Evolutionary conservation across 2,888 invertebrate species (phyloP).

Genomic region (Lottia gigantea): DNA sequence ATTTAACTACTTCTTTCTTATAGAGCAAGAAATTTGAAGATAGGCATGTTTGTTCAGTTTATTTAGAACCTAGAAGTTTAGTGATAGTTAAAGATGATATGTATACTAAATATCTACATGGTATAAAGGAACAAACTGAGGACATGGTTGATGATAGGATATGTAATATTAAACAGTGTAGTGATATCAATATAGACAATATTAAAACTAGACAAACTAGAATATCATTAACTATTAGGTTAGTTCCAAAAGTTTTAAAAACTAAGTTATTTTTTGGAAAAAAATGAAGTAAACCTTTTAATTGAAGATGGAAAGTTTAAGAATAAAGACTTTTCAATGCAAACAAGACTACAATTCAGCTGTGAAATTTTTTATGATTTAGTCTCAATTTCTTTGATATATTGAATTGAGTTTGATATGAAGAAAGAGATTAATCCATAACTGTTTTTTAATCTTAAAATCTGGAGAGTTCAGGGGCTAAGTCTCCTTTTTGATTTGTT

Average conservation of each 20-base stretch:
- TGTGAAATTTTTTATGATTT: too few species aligned
- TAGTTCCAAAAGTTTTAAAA: conserved; percentile 81
- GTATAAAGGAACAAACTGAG: conserved; percentile 79
- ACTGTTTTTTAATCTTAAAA: too few species aligned
- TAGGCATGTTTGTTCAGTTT: conserved; percentile 75
- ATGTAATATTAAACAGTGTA: conserved; percentile 74
- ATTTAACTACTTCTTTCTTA: not conserved
- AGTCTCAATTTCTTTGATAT: too few species aligned
- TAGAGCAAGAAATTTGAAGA: conserved; percentile 51
- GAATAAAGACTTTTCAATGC: too few species aligned
- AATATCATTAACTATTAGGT: conserved; percentile 90
- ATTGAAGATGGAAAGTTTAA: too few species aligned
- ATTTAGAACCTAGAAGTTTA: conserved; percentile 89
- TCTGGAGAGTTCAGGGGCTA: too few species aligned
- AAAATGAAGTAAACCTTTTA: conserved; percentile 33
- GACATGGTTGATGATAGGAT: conserved; percentile 74
- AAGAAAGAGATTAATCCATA: too few species aligned
- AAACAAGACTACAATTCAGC: too few species aligned
- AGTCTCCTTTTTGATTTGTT: too few species aligned
- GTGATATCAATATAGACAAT: conserved; percentile 73
- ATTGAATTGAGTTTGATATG: too few species aligned
- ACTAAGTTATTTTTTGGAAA: conserved; percentile 58
- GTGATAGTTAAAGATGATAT: conserved; percentile 85
- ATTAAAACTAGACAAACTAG: conserved; percentile 77
- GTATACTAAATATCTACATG: conserved; percentile 87